phyloP scores from a whole-genome alignment of 2,888 invertebrate species.

The Sabatieria punctata region DNA sequence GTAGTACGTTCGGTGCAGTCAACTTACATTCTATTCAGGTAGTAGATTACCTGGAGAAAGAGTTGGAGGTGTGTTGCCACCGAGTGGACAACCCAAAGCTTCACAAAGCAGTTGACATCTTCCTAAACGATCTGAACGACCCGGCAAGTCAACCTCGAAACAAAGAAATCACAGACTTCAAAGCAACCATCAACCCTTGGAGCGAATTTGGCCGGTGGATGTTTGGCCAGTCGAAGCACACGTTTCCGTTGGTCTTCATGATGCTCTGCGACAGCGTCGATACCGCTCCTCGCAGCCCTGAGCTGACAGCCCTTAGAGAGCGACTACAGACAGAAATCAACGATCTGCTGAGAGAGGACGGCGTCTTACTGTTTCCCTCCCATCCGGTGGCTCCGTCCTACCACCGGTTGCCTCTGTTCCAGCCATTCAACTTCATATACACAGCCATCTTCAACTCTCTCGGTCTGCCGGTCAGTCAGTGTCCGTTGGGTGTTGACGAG shows the following conservation, averaged over 20 bases:
- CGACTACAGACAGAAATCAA: slow-evolving; percentile 22
- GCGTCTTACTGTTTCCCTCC: too few species aligned
- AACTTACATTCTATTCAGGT: slow-evolving; percentile 21
- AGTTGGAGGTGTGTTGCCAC: slow-evolving; percentile 21
- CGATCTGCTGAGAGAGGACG: too few species aligned
- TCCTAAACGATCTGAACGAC: slow-evolving; percentile 22
- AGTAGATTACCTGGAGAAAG: slow-evolving; percentile 29
- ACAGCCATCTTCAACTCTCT: slow-evolving; percentile 33
- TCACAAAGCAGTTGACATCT: slow-evolving; percentile 33
- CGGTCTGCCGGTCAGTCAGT: slow-evolving; percentile 33
- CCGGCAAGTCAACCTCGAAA: slow-evolving; percentile 7
- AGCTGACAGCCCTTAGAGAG: slow-evolving; percentile 45
- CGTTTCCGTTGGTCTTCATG: too few species aligned
- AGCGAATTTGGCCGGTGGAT: slow-evolving; percentile 56
- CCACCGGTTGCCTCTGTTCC: too few species aligned
- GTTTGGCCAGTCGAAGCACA: slow-evolving; percentile 57
- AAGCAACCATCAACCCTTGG: slow-evolving; percentile 45
- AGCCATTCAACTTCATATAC: too few species aligned
- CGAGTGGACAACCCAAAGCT: slow-evolving; percentile 39
- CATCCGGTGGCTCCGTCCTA: too few species aligned
- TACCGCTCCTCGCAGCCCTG: too few species aligned
- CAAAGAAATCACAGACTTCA: slow-evolving; percentile 13
- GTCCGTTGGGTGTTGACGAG: slow-evolving; percentile 31
- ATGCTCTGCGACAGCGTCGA: too few species aligned
- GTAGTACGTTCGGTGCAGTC: neutral